Evolutionary conservation across 2,888 invertebrate species (phyloP).

Genomic region (Agapetus fuscipes): DNA sequence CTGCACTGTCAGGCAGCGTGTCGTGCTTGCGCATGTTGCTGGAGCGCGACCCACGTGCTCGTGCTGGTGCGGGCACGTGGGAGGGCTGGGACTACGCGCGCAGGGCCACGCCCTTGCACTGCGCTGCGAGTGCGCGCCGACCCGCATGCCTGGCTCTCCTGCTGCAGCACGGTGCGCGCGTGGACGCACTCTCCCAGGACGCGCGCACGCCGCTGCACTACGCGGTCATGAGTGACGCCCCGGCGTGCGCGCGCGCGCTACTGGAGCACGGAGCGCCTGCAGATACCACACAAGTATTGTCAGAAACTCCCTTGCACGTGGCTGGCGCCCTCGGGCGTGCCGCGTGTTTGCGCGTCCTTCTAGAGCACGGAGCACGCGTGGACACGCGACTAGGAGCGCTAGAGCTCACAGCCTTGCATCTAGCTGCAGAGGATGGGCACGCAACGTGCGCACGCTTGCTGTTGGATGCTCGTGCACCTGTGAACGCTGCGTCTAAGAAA

Average conservation of each 20-base stretch:
- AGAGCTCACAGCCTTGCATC: conserved; percentile 71
- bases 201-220: conserved; percentile 76
- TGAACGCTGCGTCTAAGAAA: conserved; percentile 64
- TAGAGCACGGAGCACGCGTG: conserved; percentile 72
- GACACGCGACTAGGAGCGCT: conserved; percentile 61
- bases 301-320: conserved; percentile 76
- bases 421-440: conserved; percentile 82
- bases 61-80: too few relatives aligned
- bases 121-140: conserved; percentile 60
- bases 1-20: conserved; percentile 64
- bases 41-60: conserved; percentile 48
- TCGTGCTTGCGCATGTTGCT: conserved; percentile 63
- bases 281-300: conserved; percentile 75
- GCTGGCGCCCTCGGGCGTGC: conserved; percentile 66
- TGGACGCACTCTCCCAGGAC: too few relatives aligned
- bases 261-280: conserved; percentile 71
- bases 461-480: conserved; percentile 63
- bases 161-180: conserved; percentile 64
- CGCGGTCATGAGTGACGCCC: conserved; percentile 68
- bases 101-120: conserved; percentile 66
- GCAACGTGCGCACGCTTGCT: conserved; percentile 65
- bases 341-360: conserved; percentile 59
- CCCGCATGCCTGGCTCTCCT: conserved; percentile 51
- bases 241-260: conserved; percentile 63
- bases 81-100: conserved; percentile 62